Conservation (phyloP, 2,888 invertebrate species). For the Drosophila mettleri region DNA sequence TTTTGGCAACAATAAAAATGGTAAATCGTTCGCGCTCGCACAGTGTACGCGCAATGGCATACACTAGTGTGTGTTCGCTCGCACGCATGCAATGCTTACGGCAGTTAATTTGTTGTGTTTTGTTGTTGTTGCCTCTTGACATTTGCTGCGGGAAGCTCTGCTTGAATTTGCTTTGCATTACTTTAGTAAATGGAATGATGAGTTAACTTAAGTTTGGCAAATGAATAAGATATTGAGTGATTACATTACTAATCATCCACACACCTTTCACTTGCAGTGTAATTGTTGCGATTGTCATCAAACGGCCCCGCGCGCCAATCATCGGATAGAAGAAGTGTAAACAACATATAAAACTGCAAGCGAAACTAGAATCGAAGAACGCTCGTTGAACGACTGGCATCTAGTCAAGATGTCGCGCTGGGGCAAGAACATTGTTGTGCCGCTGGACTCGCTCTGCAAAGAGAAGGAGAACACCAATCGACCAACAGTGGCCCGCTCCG, state of each 20-base stretch:
- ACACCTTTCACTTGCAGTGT: constrained; percentile 33
- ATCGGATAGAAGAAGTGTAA: constrained; percentile 43
- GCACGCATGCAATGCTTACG: constrained; percentile 47
- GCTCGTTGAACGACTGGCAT: background rate
- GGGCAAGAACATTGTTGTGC: constrained; percentile 88
- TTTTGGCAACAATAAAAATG: constrained; percentile 44
- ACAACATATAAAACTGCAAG: constrained; percentile 26
- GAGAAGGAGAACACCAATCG: constrained; percentile 92
- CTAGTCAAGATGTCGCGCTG: constrained; percentile 87
- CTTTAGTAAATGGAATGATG: background rate
- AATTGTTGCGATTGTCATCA: constrained; percentile 45
- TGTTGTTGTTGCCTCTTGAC: constrained; percentile 71
- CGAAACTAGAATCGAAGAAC: constrained; percentile 19
- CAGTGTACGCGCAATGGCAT: constrained; percentile 29
- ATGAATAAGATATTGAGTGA: constrained; percentile 11
- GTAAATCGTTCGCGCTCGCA: constrained; percentile 62
- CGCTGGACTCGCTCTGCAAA: constrained; percentile 88
- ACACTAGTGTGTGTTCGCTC: constrained; percentile 69
- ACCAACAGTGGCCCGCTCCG: constrained; percentile 94
- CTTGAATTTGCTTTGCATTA: constrained; percentile 16
- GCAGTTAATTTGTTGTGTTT: constrained; percentile 69
- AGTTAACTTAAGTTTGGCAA: background rate
- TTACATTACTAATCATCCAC: background rate
- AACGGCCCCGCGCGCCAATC: constrained; percentile 34
- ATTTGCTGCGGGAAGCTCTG: constrained; percentile 48